Evolutionary conservation across 53 echinoderm and acorn worm genomes (phyloP), one percentile per base, ranked within the genome.

Genomic region (Stichopus horrens): DNA sequence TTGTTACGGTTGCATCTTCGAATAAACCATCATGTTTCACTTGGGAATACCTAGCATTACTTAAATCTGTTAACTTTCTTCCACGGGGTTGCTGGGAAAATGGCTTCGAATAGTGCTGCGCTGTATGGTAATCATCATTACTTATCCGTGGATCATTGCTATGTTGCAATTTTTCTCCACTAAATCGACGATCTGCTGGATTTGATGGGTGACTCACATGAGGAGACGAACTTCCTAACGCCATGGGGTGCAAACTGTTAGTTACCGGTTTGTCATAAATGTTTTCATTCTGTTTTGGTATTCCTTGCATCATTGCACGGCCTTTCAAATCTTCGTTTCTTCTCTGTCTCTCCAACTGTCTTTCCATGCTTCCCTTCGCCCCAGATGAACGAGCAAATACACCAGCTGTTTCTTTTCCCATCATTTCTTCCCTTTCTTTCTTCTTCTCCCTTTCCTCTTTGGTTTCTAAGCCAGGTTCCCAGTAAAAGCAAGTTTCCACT

Each of bases 401-500:
- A 63, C 63, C 85, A 51, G 66, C 52, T 66, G 65, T 60, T 66
- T 85, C 85, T 5, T 52, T 63, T 74, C 18, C 74, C 87, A 87
- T 74, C 9, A 87, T 87, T 81, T 87, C 54, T 65, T 92, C 89
- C 37, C 92, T 58, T 68, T 89, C 75, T 55, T 54, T 52, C 80
- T 79, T 92, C 89, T 80, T 79, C n/a, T 87, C 90, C 56, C 87
- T 74, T 66, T 92, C 92, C 7, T 20, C 87, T 74, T 75, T 58
- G 1, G 87, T 74, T 58, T 89, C 92, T 14, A 79, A 86, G 22
- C 54, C 83, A 20, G 92, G 92, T 56, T 92, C 92, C 92, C 92
- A 89, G 59, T 92, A 92, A 56, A 92, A 92, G 60, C 92, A 92
- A 5, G 92, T 92, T 82, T 92, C 92, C 54, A 87, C 56, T 65